Evolutionary conservation across 1,140 invertebrate genomes (phyloP), one percentile per base, ranked within the genome.

Genomic region (Lordiphosa clarofinis): DNA sequence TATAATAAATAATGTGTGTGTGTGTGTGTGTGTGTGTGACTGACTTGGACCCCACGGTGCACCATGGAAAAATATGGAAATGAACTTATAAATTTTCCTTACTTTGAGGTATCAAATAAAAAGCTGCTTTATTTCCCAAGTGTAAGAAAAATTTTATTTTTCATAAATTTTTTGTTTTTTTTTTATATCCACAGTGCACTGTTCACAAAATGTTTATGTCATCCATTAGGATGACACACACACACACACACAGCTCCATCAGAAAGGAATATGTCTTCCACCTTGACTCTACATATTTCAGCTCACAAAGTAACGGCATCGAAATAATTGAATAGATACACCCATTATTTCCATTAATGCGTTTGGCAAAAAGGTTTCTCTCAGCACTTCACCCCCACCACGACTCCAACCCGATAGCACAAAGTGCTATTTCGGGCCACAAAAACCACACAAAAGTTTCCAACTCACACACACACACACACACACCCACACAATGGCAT

Each of bases 271-370:
- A 4, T 28, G 24, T 28, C 24, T 28, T 0, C 24, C 24, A 28
- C 4, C 24, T 28, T 28, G 24, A 28, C 24, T 28, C 5, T 31
- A 44, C 21, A 44, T 46, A 46, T 44, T 7, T 44, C 21, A 12
- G 1, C 21, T 54, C n/a, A 46, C 53, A 52, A 12, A 57, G 42
- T 43, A 46, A 38, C 33, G 52, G 67, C 58, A 55, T 57, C 54
- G 61, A 61, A 72, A 72, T 82, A 82, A 82, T 82, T 82, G 73
- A 82, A 82, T 82, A 79, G 71, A 79, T 79, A 73, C 48, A 43
- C 48, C 24, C 75, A 74, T 79, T 79, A 81, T 82, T 81, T 65
- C 63, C 60, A 67, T 74, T 81, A 82, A 81, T 81, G 69, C 49
- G 39, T 50, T 37, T 40, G 49, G 40, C 46, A 63, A 37, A 52